phyloP scores from a whole-genome alignment of 2,888 invertebrate genomes.

The Epirrita christyi region DNA sequence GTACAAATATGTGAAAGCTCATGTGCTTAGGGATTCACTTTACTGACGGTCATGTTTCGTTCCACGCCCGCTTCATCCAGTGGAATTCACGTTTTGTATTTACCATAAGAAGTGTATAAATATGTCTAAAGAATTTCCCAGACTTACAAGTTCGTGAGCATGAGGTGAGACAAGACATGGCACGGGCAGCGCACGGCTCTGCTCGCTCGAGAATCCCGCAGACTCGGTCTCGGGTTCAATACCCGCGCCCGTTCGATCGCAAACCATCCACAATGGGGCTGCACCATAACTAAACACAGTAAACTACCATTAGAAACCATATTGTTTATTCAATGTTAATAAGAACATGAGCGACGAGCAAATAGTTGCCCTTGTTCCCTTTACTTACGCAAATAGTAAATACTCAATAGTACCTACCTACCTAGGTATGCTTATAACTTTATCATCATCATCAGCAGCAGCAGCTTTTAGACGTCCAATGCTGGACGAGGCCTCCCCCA shows the following conservation, averaged over 20 bases:
- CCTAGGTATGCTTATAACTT: too few relatives aligned
- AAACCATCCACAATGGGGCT: constrained; percentile 58
- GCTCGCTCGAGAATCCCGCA: constrained; percentile 57
- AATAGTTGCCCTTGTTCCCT: background rate
- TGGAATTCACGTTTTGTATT: background rate
- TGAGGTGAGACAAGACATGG: constrained; percentile 44
- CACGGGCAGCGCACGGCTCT: constrained; percentile 29
- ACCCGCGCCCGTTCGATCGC: constrained; percentile 69
- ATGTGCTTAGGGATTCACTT: background rate
- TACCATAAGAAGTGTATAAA: constrained; percentile 1
- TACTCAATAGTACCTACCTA: too few relatives aligned
- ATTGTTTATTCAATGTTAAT: constrained; percentile 12
- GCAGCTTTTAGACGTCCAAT: too few relatives aligned
- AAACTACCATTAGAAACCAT: constrained; percentile 45
- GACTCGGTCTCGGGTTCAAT: constrained; percentile 67
- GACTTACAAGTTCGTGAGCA: constrained; percentile 60
- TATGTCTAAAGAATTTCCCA: constrained; percentile 32
- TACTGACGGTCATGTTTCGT: background rate
- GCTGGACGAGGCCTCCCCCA: too few relatives aligned
- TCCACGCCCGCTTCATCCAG: background rate
- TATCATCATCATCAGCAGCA: too few relatives aligned
- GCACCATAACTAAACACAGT: constrained; percentile 55
- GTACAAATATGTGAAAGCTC: background rate
- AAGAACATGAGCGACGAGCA: background rate
- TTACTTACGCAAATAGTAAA: background rate